Percentiles rank a stretch among this genome's conserved stretches.
Evolutionary conservation across 2,888 invertebrate genomes (phyloP).

Genomic region (Archaeoteleia sp.): DNA sequence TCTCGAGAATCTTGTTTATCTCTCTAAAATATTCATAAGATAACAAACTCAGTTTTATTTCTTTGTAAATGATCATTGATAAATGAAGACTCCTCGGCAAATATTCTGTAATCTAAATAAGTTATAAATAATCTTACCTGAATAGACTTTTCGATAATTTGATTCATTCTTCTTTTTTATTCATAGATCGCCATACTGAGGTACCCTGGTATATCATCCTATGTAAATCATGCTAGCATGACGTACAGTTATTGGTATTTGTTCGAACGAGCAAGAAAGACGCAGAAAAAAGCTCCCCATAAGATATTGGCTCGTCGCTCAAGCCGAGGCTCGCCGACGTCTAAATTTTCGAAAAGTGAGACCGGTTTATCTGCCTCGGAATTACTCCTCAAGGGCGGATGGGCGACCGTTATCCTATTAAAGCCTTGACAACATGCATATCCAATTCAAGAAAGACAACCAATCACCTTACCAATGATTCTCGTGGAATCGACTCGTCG

Average conservation of each 20-base stretch:
- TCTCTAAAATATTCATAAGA: no score
- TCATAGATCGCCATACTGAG: no score
- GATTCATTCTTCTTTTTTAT: slow-evolving; percentile 15
- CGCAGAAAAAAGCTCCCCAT: slow-evolving; percentile 15
- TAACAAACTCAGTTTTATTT: no score
- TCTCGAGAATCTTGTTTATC: no score
- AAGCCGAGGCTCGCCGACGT: slow-evolving; percentile 20
- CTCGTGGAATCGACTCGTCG: background rate
- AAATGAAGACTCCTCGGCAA: no score
- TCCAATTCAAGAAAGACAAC: slow-evolving; percentile 18
- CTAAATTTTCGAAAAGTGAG: slow-evolving; percentile 36
- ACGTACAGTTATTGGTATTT: slow-evolving; percentile 22
- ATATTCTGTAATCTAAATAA: no score
- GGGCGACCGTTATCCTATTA: slow-evolving; percentile 56
- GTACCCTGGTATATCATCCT: slow-evolving; percentile 9
- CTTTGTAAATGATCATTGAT: no score
- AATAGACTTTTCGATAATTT: slow-evolving; percentile 19
- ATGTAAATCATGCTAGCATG: slow-evolving; percentile 23
- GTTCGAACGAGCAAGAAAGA: slow-evolving; percentile 8
- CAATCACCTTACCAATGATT: slow-evolving; percentile 7
- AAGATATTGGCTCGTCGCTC: slow-evolving; percentile 35
- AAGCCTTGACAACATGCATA: slow-evolving; percentile 48
- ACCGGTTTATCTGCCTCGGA: slow-evolving; percentile 51
- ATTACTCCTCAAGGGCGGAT: slow-evolving; percentile 49
- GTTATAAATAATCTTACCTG: slow-evolving; percentile 22